A percentile compares a stretch with the other conserved stretches of the same genome.
phyloP scores from a whole-genome alignment of 2,888 invertebrate genomes.

The Drosophila prolongata region DNA sequence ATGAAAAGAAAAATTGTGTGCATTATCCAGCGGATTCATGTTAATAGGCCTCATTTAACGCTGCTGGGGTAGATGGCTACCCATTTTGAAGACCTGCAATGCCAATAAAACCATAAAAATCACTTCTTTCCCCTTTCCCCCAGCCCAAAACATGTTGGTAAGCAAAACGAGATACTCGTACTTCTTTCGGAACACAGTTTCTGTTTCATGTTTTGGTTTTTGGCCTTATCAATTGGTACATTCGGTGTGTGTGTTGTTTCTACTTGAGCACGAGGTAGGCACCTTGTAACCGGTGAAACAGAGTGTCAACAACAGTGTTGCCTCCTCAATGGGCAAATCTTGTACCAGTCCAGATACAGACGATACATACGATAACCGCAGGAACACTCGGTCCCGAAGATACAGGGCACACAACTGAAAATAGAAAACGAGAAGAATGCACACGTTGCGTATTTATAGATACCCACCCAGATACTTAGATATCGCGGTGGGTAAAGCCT shows the following conservation, averaged over 20 bases:
- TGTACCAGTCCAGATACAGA: conserved; percentile 41
- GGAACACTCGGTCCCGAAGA: too few relatives aligned
- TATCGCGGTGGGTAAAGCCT: conserved; percentile 14
- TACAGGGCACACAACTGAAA: conserved; percentile 42
- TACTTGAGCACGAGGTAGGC: conserved; percentile 11
- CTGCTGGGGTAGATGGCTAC: conserved; percentile 17
- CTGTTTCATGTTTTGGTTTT: conserved; percentile 53
- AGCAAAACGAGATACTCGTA: conserved; percentile 20
- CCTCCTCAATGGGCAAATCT: conserved; percentile 75
- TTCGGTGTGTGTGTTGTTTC: conserved; percentile 37
- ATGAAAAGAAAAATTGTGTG: conserved; percentile 40
- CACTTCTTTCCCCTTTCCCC: conserved; percentile 1
- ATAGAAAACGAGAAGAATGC: conserved; percentile 31
- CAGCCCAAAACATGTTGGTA: conserved; percentile 11
- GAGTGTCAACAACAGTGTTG: conserved; percentile 54
- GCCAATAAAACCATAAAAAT: conserved; percentile 35
- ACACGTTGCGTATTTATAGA: conserved; percentile 55
- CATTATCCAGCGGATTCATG: conserved; percentile 52
- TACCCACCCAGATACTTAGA: conserved; percentile 36
- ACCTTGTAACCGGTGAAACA: conserved; percentile 39
- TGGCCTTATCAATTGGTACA: conserved; percentile 57
- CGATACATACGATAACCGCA: conserved; percentile 52
- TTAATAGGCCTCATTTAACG: conserved; percentile 76
- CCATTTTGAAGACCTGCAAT: conserved; percentile 15
- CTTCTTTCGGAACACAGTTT: conserved; percentile 28